Evolutionary conservation across 2,888 invertebrate species (phyloP).

Genomic region (Poecilus cupreus): DNA sequence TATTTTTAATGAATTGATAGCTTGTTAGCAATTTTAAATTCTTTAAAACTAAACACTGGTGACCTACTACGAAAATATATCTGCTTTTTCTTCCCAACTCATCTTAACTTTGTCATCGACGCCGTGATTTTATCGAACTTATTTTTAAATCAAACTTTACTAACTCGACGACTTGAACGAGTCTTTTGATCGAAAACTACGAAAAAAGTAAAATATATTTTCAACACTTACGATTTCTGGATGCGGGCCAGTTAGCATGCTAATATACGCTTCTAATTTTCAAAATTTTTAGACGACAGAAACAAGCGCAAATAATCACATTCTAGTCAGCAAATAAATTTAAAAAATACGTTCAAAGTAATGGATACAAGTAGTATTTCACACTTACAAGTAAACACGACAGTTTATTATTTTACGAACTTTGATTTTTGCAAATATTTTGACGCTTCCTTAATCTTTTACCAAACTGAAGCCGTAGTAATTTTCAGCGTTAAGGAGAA

Average conservation of each 20-base stretch:
- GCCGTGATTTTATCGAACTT: slow-evolving; percentile 1
- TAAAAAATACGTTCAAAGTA: slow-evolving; percentile 24
- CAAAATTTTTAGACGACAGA: slow-evolving; percentile 20
- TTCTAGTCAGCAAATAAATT: slow-evolving; percentile 22
- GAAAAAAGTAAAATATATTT: slow-evolving; percentile 19
- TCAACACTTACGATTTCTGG: slow-evolving; percentile 13
- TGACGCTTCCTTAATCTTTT: background rate
- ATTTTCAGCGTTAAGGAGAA: too few relatives aligned
- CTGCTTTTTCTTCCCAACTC: background rate
- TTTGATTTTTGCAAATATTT: background rate
- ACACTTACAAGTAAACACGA: background rate
- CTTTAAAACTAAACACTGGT: background rate
- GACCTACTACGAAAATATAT: background rate
- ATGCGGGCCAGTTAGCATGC: background rate
- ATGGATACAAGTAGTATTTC: background rate
- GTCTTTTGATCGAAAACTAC: background rate
- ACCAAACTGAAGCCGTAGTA: too few relatives aligned
- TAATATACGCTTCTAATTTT: slow-evolving; percentile 25
- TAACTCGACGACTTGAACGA: background rate
- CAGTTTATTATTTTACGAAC: background rate
- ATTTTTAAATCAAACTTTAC: background rate
- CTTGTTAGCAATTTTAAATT: background rate
- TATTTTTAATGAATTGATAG: background rate
- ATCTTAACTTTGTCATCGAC: background rate
- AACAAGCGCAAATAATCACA: slow-evolving; percentile 5